phyloP scores from a whole-genome alignment of 2,888 invertebrate genomes.

The Nycteola revayana region DNA sequence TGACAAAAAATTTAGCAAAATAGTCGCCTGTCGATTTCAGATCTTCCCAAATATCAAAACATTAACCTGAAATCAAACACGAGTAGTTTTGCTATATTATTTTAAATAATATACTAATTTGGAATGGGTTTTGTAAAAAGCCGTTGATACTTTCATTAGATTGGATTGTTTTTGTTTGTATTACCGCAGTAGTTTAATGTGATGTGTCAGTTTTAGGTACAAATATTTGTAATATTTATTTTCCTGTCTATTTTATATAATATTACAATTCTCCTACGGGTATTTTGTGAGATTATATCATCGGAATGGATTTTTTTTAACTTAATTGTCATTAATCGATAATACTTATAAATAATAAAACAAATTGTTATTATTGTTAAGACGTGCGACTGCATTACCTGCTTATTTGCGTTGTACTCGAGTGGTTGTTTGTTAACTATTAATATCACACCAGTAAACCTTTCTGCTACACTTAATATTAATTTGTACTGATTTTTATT shows the following conservation, averaged over 20 bases:
- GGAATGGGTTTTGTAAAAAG: constrained; percentile 1
- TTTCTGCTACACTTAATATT: constrained; percentile 67
- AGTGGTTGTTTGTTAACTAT: constrained; percentile 55
- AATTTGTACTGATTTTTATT: constrained; percentile 72
- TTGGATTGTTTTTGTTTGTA: too few species aligned
- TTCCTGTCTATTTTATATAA: too few species aligned
- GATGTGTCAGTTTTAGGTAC: too few species aligned
- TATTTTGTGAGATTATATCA: too few species aligned
- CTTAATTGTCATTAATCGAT: too few species aligned
- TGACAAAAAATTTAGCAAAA: constrained; percentile 29
- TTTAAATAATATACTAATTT: too few species aligned
- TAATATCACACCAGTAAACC: constrained; percentile 50
- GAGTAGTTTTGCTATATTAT: constrained; percentile 7
- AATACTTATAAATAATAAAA: too few species aligned
- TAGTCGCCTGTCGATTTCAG: constrained; percentile 18
- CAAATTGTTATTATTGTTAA: constrained; percentile 16
- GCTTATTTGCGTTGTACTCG: constrained; percentile 67
- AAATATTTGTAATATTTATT: too few species aligned
- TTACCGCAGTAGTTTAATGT: too few species aligned
- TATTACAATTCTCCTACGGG: too few species aligned
- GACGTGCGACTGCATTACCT: constrained; percentile 68
- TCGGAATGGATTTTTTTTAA: too few species aligned
- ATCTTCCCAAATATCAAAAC: constrained; percentile 31
- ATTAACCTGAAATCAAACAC: constrained; percentile 22
- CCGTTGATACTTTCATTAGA: constrained; percentile 1